phyloP scores from a whole-genome alignment of 1,140 invertebrate genomes.

The Augochlora pura region DNA sequence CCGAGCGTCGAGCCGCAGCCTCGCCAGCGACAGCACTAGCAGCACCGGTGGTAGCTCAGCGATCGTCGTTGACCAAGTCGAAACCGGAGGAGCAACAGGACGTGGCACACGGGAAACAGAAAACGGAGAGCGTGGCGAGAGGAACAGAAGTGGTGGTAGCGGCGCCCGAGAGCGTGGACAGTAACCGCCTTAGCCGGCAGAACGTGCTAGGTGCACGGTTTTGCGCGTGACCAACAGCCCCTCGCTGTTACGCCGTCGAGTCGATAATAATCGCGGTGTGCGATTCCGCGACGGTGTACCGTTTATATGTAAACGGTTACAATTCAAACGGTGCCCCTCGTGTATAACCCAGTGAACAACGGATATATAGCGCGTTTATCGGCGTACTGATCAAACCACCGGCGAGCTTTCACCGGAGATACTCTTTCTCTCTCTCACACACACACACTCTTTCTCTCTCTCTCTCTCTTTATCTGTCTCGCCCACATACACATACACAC shows the following conservation, averaged over 20 bases:
- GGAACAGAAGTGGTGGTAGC: neutral
- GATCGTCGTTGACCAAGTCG: neutral
- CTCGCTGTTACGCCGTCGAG: slow-evolving; percentile 40
- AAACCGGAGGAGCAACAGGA: slow-evolving; percentile 40
- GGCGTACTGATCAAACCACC: neutral
- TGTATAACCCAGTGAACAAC: slow-evolving; percentile 18
- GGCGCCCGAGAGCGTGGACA: slow-evolving; percentile 23
- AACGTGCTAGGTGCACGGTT: slow-evolving; percentile 39
- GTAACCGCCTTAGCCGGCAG: slow-evolving; percentile 26
- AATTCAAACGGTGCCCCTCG: slow-evolving; percentile 8
- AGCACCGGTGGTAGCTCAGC: neutral
- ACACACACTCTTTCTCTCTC: too few species aligned
- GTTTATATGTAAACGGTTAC: slow-evolving; percentile 32
- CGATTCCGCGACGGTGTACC: slow-evolving; percentile 24
- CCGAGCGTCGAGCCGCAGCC: neutral
- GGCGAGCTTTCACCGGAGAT: slow-evolving; percentile 16
- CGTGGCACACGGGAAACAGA: slow-evolving; percentile 9
- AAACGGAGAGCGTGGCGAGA: slow-evolving; percentile 3
- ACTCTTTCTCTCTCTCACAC: neutral
- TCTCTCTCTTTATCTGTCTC: too few species aligned
- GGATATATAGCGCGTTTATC: neutral
- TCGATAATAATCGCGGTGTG: slow-evolving; percentile 38
- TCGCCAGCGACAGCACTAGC: neutral
- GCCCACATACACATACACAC: too few species aligned
- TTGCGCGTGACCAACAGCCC: slow-evolving; percentile 72